A percentile compares a stretch with the other conserved stretches of the same genome.
phyloP scores from a whole-genome alignment of 2,797 vertebrate species.

The Poecilia picta region DNA sequence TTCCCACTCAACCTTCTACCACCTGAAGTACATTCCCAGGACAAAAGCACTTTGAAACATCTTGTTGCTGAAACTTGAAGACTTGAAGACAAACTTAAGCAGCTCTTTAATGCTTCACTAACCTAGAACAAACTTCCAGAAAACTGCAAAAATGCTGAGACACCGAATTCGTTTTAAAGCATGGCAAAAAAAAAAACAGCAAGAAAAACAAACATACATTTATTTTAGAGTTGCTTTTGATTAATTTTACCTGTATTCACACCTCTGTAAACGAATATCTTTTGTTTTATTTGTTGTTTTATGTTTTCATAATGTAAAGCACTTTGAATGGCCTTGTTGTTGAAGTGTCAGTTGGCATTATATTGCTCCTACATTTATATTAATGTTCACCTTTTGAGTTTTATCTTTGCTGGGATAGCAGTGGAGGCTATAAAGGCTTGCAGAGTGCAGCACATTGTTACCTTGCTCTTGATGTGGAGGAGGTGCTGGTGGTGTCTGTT shows the following conservation, averaged over 20 bases:
- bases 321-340: not conserved
- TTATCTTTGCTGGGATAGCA: not conserved
- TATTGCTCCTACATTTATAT: not conserved
- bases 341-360: not conserved
- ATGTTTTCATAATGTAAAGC: not conserved
- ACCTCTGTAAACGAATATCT: not conserved
- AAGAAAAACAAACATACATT: too few relatives aligned
- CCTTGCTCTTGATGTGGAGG: constrained; percentile 67
- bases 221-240: too few relatives aligned
- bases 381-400: not conserved
- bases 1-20: too few relatives aligned
- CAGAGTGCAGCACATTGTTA: constrained; percentile 19
- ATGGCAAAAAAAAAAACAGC: not conserved
- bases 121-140: not conserved
- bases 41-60: too few relatives aligned
- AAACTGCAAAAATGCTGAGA: not conserved
- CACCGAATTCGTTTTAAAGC: not conserved
- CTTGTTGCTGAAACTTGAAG: too few relatives aligned
- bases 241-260: too few relatives aligned
- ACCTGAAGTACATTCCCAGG: too few relatives aligned
- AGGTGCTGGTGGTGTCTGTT: constrained; percentile 63
- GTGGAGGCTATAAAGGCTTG: constrained; percentile 13
- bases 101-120: not conserved
- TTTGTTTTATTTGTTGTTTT: not conserved
- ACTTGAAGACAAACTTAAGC: not conserved